Conservation (phyloP, 2,113 vertebrate species). For the Tichodroma muraria region DNA sequence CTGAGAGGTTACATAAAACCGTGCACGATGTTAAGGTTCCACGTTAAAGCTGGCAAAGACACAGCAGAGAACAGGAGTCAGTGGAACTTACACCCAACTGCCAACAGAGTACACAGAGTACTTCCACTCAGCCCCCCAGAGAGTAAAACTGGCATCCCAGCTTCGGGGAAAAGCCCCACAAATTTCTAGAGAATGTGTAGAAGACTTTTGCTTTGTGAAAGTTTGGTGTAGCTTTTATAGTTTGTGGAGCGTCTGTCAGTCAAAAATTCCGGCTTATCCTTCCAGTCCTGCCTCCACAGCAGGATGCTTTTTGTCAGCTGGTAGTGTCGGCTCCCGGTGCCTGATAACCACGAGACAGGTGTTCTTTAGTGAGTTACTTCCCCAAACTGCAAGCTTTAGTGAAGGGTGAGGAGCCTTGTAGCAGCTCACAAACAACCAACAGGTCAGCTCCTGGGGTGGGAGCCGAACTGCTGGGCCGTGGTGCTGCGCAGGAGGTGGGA, state of each 20-base stretch:
- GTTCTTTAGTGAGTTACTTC: no score
- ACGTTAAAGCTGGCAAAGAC: accelerated
- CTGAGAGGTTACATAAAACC: not conserved
- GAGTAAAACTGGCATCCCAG: no score
- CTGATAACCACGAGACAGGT: not conserved
- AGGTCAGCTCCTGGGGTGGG: accelerated
- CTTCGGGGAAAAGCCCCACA: not conserved
- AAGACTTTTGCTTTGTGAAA: not conserved
- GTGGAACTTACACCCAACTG: not conserved
- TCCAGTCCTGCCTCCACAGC: not conserved
- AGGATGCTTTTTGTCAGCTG: not conserved
- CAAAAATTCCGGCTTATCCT: not conserved
- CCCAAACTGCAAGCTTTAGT: no score
- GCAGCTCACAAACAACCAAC: not conserved
- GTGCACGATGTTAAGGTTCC: not conserved
- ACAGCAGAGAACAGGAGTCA: not conserved
- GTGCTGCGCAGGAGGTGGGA: not conserved
- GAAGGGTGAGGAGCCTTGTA: not conserved
- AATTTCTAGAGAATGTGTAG: not conserved
- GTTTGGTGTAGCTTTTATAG: not conserved
- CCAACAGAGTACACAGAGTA: no score
- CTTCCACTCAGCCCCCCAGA: not conserved
- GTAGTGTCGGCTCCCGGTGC: not conserved
- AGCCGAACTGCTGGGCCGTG: not conserved
- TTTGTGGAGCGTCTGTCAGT: not conserved